Conservation (phyloP, 2,888 invertebrate genomes). For the Rhaphigaster nebulosa region DNA sequence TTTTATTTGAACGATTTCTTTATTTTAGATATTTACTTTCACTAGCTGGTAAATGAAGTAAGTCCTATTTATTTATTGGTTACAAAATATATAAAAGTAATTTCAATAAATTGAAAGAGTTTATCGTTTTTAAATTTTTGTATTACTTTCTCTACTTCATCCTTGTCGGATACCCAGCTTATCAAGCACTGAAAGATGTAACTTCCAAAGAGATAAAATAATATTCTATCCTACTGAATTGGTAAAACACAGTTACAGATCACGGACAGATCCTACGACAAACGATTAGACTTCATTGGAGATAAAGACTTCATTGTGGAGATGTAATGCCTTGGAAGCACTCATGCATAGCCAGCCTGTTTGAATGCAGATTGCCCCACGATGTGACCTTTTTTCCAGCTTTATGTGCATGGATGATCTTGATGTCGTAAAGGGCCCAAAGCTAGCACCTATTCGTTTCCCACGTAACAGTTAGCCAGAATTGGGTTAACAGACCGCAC, state of each 20-base stretch:
- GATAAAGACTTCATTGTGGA: conserved; percentile 38
- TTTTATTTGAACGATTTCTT: too few species aligned
- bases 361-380: conserved; percentile 44
- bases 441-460: conserved; percentile 40
- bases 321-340: conserved; percentile 33
- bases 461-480: conserved; percentile 28
- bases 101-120: too few species aligned
- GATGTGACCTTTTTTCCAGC: conserved; percentile 44
- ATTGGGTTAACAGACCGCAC: conserved; percentile 30
- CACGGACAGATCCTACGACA: background rate
- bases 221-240: background rate
- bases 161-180: too few species aligned
- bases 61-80: too few species aligned
- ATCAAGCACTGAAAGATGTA: too few species aligned
- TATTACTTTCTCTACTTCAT: too few species aligned
- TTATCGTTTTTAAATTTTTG: too few species aligned
- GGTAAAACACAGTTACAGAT: background rate
- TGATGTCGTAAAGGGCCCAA: conserved; percentile 44
- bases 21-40: too few species aligned
- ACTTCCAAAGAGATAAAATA: background rate
- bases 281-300: background rate
- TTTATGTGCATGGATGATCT: conserved; percentile 49
- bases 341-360: conserved; percentile 12
- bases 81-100: too few species aligned
- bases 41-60: too few species aligned